Conservation (phyloP, 35 echinoderm and acorn worm species). For the Ophioderma brevispina region DNA sequence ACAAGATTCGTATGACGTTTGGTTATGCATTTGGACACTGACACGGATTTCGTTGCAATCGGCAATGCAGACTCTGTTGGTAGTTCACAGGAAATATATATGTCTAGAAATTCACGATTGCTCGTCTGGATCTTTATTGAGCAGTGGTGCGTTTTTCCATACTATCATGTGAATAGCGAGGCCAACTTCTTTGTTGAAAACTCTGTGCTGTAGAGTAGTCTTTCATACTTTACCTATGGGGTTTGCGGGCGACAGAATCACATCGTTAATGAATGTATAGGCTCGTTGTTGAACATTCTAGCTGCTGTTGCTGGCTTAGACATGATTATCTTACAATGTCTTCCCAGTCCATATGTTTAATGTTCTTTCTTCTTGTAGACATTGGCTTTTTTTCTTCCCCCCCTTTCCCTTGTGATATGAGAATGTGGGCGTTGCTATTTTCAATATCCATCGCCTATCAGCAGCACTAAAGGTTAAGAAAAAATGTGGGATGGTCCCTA, state of each 20-base stretch:
- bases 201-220: slow-evolving; percentile 77
- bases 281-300: slow-evolving; percentile 74
- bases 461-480: too few relatives aligned
- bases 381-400: slow-evolving; percentile 39
- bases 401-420: slow-evolving; percentile 27
- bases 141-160: slow-evolving; percentile 65
- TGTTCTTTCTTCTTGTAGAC: slow-evolving; percentile 47
- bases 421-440: background rate
- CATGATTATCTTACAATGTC: slow-evolving; percentile 45
- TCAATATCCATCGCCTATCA: too few relatives aligned
- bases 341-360: slow-evolving; percentile 22
- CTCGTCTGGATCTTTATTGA: slow-evolving; percentile 37
- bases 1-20: slow-evolving; percentile 81
- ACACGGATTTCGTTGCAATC: slow-evolving; percentile 68
- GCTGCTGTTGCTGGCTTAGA: slow-evolving; percentile 74
- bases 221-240: slow-evolving; percentile 52
- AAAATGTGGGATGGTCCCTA: too few relatives aligned
- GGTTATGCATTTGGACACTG: slow-evolving; percentile 61
- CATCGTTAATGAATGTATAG: slow-evolving; percentile 46
- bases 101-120: slow-evolving; percentile 56
- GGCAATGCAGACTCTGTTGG: slow-evolving; percentile 34
- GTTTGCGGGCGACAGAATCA: slow-evolving; percentile 63
- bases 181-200: slow-evolving; percentile 56
- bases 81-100: slow-evolving; percentile 2
- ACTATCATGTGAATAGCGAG: slow-evolving; percentile 55